These are phyloP conservation scores for Papilio dardanus DNA, from an alignment of 1,140 invertebrate species.

Conservation along the genomic window DNA sequence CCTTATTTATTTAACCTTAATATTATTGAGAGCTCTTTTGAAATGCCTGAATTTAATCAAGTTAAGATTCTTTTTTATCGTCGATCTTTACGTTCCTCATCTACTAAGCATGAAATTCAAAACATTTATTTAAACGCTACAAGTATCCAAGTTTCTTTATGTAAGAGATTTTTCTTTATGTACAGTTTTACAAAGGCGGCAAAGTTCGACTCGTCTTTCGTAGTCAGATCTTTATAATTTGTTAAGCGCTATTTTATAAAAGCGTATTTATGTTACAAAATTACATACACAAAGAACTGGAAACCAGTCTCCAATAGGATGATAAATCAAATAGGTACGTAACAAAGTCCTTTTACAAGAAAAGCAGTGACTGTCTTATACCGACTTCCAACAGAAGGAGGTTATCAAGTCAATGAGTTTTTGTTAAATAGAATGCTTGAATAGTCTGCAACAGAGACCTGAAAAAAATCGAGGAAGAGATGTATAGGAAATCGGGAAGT, in stretches of 20 bases:
- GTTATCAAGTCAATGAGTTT: too few relatives aligned
- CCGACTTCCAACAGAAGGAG: too few relatives aligned
- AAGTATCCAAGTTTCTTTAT: conserved; percentile 12
- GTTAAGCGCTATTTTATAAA: background rate
- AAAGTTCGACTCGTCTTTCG: background rate
- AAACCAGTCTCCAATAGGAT: background rate
- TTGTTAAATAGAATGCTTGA: too few relatives aligned
- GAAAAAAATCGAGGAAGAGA: too few relatives aligned
- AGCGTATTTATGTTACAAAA: background rate
- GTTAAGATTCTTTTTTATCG: conserved; percentile 32
- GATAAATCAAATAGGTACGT: too few relatives aligned
- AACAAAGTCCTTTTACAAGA: too few relatives aligned
- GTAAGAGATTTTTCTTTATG: conserved; percentile 7
- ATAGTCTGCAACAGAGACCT: too few relatives aligned
- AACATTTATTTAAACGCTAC: conserved; percentile 19
- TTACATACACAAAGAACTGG: background rate
- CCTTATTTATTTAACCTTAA: conserved; percentile 15
- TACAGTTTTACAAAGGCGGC: conserved; percentile 1
- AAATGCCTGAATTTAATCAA: conserved; percentile 23
- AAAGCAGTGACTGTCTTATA: too few relatives aligned
- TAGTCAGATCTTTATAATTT: background rate
- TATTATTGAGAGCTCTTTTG: conserved; percentile 30
- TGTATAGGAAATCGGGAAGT: too few relatives aligned
- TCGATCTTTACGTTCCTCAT: conserved; percentile 17
- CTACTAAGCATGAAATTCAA: conserved; percentile 22